Conservation (phyloP, 2,888 invertebrate genomes). For the Chymomyza fuscimana region DNA sequence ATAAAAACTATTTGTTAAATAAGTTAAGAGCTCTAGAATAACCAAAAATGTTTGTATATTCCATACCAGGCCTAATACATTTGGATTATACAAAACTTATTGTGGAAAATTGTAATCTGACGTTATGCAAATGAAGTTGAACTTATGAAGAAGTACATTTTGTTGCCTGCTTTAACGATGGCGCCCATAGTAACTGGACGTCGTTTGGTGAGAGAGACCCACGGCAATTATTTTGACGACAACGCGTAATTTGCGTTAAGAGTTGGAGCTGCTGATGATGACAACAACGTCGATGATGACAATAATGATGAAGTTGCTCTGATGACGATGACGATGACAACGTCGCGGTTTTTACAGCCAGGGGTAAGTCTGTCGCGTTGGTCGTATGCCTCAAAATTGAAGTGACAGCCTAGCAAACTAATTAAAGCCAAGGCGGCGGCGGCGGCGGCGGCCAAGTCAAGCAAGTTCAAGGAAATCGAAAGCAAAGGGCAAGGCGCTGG, state of each 20-base stretch:
- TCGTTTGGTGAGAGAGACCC: conserved; percentile 4
- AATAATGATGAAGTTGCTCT: conserved; percentile 11
- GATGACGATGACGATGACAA: conserved; percentile 19
- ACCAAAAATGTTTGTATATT: too few species aligned
- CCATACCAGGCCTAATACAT: too few species aligned
- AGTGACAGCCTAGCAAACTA: conserved; percentile 67
- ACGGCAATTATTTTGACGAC: conserved; percentile 69
- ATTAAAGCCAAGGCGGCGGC: conserved; percentile 55
- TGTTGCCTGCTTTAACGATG: not conserved
- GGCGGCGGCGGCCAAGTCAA: not conserved
- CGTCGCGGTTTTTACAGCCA: conserved; percentile 44
- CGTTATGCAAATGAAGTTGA: too few species aligned
- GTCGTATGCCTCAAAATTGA: conserved; percentile 51
- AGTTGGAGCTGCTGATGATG: not conserved
- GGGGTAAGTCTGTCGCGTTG: not conserved
- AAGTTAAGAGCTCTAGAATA: too few species aligned
- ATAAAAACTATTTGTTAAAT: too few species aligned
- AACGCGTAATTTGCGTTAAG: conserved; percentile 68
- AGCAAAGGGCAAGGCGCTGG: too few species aligned
- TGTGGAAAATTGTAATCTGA: too few species aligned
- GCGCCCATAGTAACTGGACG: not conserved
- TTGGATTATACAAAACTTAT: too few species aligned
- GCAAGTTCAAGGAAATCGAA: not conserved
- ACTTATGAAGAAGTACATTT: too few species aligned
- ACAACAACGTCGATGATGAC: not conserved